These are phyloP conservation scores for Gallinago solitaria DNA, from an alignment of 2,797 vertebrate genomes.

Conservation along the genomic window DNA sequence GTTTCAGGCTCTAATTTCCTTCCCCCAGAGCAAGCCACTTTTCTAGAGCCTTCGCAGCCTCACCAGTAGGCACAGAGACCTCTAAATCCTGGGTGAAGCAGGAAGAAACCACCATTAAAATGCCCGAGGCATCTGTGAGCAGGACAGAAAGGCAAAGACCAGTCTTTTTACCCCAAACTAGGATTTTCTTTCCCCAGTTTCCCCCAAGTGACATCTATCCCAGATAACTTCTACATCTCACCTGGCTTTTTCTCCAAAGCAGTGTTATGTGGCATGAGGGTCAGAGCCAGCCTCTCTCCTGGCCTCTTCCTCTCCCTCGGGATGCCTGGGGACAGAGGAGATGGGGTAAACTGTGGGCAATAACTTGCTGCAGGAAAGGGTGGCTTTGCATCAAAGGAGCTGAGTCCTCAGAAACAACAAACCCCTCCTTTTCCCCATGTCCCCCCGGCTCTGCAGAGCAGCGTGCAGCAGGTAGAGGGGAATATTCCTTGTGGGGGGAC, in stretches of 20 bases:
- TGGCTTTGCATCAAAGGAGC: not conserved
- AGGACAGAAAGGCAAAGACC: not conserved
- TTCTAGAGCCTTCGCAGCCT: not conserved
- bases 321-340: slow-evolving; percentile 36
- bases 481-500: not conserved
- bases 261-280: not conserved
- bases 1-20: not conserved
- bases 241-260: not conserved
- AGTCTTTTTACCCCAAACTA: not conserved
- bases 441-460: not conserved
- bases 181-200: not conserved
- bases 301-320: slow-evolving; percentile 44
- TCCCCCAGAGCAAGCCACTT: not conserved
- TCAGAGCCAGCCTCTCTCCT: not conserved
- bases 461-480: not conserved
- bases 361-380: not conserved
- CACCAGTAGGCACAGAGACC: not conserved
- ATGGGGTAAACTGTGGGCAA: not conserved
- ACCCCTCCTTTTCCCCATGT: rapidly evolving
- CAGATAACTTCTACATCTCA: not conserved
- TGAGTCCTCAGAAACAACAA: not conserved
- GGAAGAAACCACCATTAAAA: not conserved
- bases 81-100: not conserved
- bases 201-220: not conserved
- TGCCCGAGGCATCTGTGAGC: not conserved